These are phyloP conservation scores for Ophioderma brevispina DNA, from an alignment of 35 echinoderm and acorn worm genomes.

Conservation along the genomic window DNA sequence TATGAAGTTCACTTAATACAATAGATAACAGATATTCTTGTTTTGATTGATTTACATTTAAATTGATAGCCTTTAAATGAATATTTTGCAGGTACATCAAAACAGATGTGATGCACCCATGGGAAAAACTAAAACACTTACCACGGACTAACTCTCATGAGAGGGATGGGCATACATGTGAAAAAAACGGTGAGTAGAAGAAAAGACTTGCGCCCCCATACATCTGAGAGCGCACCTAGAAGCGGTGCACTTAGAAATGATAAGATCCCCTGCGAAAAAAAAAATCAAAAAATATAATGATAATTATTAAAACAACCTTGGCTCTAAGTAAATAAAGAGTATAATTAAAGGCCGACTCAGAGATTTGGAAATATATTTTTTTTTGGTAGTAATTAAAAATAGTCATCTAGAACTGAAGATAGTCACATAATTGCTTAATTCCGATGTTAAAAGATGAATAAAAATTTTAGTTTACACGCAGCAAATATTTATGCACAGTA, in stretches of 20 bases:
- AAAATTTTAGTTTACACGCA: too few species aligned
- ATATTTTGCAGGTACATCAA: too few species aligned
- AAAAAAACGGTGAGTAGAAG: constrained; percentile 98
- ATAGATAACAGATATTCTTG: too few species aligned
- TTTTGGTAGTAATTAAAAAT: neutral
- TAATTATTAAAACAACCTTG: neutral
- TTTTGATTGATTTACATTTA: too few species aligned
- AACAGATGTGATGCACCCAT: too few species aligned
- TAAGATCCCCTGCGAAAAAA: constrained; percentile 75
- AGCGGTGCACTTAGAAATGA: constrained; percentile 95
- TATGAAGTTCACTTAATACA: too few species aligned
- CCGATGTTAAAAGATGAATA: too few species aligned
- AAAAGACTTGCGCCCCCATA: constrained; percentile 99
- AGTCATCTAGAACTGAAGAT: too few species aligned
- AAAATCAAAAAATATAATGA: neutral
- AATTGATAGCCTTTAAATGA: too few species aligned
- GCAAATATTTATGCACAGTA: too few species aligned
- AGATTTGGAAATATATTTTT: neutral
- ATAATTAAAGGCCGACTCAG: neutral
- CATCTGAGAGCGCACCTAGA: constrained; percentile 95
- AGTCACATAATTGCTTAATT: too few species aligned
- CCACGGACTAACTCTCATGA: constrained; percentile 93
- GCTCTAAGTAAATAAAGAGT: neutral
- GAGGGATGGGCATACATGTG: constrained; percentile 98
- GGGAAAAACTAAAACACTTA: too few species aligned